A percentile compares a stretch with the other conserved stretches of the same genome.
Evolutionary conservation across 2,797 vertebrate species (phyloP).

Genomic region (Leptatherina wallacei): DNA sequence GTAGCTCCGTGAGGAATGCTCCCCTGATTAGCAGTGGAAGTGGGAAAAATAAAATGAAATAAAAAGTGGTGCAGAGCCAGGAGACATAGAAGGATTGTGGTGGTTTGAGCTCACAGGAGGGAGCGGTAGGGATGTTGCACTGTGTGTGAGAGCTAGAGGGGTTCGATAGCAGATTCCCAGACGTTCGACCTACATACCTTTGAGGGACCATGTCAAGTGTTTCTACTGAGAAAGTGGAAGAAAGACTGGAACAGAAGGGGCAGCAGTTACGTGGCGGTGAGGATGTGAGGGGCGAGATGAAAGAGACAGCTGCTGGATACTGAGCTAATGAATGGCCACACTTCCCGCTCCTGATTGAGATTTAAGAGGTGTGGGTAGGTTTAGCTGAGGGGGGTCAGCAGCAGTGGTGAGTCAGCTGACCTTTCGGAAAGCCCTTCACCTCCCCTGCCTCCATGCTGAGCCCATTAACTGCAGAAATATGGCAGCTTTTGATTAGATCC

Average conservation of each 20-base stretch:
- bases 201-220: conserved; percentile 32
- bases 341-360: conserved; percentile 69
- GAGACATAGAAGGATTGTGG: conserved; percentile 37
- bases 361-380: conserved; percentile 73
- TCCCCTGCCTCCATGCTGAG: conserved; percentile 48
- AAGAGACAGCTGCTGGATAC: conserved; percentile 63
- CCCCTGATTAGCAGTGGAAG: conserved; percentile 65
- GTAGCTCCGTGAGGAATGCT: conserved; percentile 54
- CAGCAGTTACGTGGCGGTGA: conserved; percentile 8
- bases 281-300: conserved; percentile 50
- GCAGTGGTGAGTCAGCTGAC: conserved; percentile 68
- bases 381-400: conserved; percentile 61
- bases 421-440: conserved; percentile 70
- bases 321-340: conserved; percentile 69
- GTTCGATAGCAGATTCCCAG: conserved; percentile 44
- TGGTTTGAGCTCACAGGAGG: conserved; percentile 36
- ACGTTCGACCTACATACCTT: conserved; percentile 39
- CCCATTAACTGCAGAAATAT: conserved; percentile 65
- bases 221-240: conserved; percentile 30
- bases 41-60: not conserved
- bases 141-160: conserved; percentile 24
- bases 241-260: conserved; percentile 22
- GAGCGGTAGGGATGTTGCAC: conserved; percentile 20
- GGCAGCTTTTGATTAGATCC: conserved; percentile 63
- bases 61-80: conserved; percentile 19